Conservation (phyloP, 2,888 invertebrate species). For the Agonopterix heracliana region DNA sequence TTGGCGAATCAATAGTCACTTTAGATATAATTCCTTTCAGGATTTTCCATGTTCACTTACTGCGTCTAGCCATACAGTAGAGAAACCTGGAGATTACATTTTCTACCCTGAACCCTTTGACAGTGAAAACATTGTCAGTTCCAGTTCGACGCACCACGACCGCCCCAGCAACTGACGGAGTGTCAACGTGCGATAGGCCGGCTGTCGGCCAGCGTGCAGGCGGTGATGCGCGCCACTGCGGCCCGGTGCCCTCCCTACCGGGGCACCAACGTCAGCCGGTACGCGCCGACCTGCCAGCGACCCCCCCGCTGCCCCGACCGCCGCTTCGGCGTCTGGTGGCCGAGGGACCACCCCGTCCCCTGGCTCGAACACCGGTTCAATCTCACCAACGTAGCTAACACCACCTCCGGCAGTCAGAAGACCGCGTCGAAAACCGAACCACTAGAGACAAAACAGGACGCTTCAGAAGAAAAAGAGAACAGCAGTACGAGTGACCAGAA, state of each 20-base stretch:
- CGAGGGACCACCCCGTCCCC: constrained; percentile 47
- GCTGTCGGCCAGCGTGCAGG: constrained; percentile 56
- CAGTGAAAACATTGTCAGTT: constrained; percentile 30
- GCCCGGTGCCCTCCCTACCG: constrained; percentile 57
- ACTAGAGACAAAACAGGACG: constrained; percentile 21
- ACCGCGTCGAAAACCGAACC: constrained; percentile 19
- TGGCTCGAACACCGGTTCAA: constrained; percentile 41
- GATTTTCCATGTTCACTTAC: no score
- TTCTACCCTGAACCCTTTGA: no score
- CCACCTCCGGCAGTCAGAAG: background rate
- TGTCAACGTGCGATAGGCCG: constrained; percentile 57
- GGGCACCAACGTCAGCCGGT: constrained; percentile 60
- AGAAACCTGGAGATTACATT: no score
- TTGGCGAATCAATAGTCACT: no score
- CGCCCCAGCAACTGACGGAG: constrained; percentile 41
- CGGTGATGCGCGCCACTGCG: constrained; percentile 51
- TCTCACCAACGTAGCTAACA: constrained; percentile 28
- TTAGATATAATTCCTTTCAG: no score
- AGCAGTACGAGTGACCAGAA: constrained; percentile 21
- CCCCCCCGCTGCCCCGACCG: constrained; percentile 49
- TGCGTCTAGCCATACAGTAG: no score
- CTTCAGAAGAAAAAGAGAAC: constrained; percentile 17
- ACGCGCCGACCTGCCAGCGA: constrained; percentile 57
- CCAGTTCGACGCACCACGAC: constrained; percentile 59
- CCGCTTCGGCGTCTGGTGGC: constrained; percentile 58